Base-by-base conservation (phyloP, 2,797 vertebrate species). In the Diceros bicornis region DNA sequence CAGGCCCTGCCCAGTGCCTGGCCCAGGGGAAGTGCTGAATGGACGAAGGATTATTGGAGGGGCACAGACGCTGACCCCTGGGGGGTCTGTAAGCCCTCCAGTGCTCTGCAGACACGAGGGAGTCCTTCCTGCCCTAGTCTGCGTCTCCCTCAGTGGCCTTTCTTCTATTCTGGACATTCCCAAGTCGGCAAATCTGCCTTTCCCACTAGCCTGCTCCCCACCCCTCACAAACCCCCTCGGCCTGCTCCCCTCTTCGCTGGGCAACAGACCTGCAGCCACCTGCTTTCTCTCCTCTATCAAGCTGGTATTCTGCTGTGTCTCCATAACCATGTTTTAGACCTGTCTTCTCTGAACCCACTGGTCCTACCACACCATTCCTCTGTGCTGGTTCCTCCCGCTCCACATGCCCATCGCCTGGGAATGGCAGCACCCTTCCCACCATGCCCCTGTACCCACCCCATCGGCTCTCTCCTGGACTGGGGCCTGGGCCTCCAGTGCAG, bases 251-350 rank as follows among this genome's bases (percentile, higher is more conserved):
- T 27, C 55, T 29, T 4, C 55, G 8, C 9, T 0, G 0, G 32
- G 32, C 25, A n/a, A n/a, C 2, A 59, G 32, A 64, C 14, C 25
- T 29, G 17, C 11, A 17, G 32, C 0, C 0, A 3, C 6, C n/a
- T 8, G 25, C 52, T 71, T 29, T 41, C n/a, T n/a, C 14, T 78
- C n/a, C 55, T 83, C 25, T 34, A 3, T 29, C 17, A 32, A 16
- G 16, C 3, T 52, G 32, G 7, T 74, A 4, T 10, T 21, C 37
- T 62, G 25, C 59, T 1, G 0, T 1, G 3, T 44, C 59, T 72
- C 52, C 29, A 37, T 52, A 21, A 4, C 44, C 0, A 0, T n/a
- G 23, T 37, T 27, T 16, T 34, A 27, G 50, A 32, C 25, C 64
- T 2, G 4, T 55, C 50, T 29, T 2, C 10, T 37, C 1, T 16